Evolutionary conservation across 2,888 invertebrate species (phyloP), one percentile per base, ranked within the genome.

Genomic region (Ophion ellenae): DNA sequence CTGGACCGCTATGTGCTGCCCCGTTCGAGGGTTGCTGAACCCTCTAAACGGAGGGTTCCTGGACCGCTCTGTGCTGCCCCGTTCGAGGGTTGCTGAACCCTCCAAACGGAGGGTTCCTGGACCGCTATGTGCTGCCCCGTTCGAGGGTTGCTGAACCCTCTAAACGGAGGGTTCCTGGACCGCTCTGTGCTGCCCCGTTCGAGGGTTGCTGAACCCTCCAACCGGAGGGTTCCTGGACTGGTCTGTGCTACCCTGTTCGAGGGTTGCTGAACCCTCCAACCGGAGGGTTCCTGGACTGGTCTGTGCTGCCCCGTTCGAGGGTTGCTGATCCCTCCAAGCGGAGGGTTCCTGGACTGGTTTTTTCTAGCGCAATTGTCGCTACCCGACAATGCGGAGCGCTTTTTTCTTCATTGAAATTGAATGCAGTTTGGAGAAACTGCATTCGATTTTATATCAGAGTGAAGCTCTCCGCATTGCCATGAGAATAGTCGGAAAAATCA

Each of bases 61-160:
- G 61, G 61, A 61, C 24, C 7, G 61, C 9, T 63, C 61, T 61
- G 17, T n/a, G 61, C 61, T 61, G 61, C 14, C 61, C 20, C 6
- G 61, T 61, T 61, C 20, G n/a, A 61, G 24, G 61, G 61, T 61
- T 61, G 61, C 61, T 61, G 7, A 61, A 61, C 61, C 61, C 61
- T 20, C 24, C 4, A 20, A 61, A 10, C 61, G 24, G 61, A 61
- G 61, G 61, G 61, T 61, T 32, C 4, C 32, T 32, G 32, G 3
- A 32, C 4, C 32, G 32, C 32, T 32, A 2, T 32, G 32, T 32
- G 61, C 61, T 61, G 61, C 24, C 61, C 10, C 61, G 61, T 61
- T 20, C n/a, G 14, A 61, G 61, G 61, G 61, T 61, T 61, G 61
- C 61, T 61, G 20, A 61, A 61, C 20, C 61, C 20, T 20, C 24